Evolutionary conservation across 1,140 invertebrate genomes (phyloP).

Genomic region (Hyles euphorbiae): DNA sequence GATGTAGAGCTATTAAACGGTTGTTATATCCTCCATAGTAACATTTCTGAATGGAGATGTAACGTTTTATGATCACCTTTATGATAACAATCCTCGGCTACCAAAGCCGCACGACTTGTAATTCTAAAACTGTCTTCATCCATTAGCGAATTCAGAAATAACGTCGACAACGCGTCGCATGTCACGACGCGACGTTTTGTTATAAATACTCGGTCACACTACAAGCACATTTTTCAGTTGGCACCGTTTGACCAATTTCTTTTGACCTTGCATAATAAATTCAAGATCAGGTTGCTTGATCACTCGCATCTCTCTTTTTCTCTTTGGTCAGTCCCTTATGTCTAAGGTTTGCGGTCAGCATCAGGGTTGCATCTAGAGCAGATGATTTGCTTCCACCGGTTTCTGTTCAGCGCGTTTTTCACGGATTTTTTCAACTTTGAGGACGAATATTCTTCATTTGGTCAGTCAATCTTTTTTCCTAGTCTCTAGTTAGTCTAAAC

Average conservation of each 20-base stretch:
- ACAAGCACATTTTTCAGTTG: conserved; percentile 41
- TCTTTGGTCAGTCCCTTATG: too few species aligned
- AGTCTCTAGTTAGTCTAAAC: too few species aligned
- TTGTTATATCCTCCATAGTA: not conserved
- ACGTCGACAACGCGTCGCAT: conserved; percentile 24
- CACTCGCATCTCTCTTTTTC: conserved; percentile 9
- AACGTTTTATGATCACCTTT: conserved; percentile 1
- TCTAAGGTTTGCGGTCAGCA: too few species aligned
- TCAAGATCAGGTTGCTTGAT: conserved; percentile 33
- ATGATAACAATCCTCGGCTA: not conserved
- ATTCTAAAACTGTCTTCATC: conserved; percentile 15
- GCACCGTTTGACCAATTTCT: conserved; percentile 39
- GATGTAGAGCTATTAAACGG: not conserved
- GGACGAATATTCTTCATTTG: too few species aligned
- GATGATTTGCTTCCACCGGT: too few species aligned
- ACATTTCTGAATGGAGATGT: conserved; percentile 1
- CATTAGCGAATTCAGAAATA: conserved; percentile 36
- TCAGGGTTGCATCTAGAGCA: too few species aligned
- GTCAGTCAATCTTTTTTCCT: too few species aligned
- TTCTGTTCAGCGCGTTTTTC: too few species aligned
- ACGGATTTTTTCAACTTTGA: too few species aligned
- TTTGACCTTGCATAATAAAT: conserved; percentile 43
- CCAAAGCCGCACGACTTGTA: not conserved
- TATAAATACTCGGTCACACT: conserved; percentile 50
- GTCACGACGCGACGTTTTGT: conserved; percentile 41